phyloP scores from a whole-genome alignment of 2,888 invertebrate genomes.

The Plagodis pulveraria region DNA sequence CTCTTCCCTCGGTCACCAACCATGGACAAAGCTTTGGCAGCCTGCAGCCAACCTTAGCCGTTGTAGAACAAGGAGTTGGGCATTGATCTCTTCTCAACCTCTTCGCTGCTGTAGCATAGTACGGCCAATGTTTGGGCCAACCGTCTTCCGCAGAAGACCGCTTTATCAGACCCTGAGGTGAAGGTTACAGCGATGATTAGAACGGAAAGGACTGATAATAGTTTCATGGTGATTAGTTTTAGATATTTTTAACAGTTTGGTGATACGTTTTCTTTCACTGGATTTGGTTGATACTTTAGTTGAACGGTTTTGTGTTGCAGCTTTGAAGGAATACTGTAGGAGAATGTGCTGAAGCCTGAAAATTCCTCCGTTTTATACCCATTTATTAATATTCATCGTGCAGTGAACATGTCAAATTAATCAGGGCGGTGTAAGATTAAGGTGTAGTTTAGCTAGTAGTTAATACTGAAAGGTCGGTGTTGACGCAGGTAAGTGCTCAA shows the following conservation, averaged over 20 bases:
- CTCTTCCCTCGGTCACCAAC: background rate
- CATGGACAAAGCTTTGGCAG: conserved; percentile 1
- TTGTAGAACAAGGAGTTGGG: conserved; percentile 2
- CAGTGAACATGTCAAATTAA: conserved; percentile 5
- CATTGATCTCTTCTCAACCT: background rate
- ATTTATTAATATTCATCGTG: conserved; percentile 7
- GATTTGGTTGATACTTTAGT: background rate
- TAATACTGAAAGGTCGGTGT: background rate
- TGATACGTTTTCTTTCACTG: background rate
- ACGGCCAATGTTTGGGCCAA: conserved; percentile 4
- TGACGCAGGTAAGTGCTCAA: background rate
- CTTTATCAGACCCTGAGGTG: background rate
- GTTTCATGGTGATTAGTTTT: background rate
- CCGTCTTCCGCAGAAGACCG: conserved; percentile 1
- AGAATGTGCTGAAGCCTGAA: conserved; percentile 4
- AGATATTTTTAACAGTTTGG: background rate
- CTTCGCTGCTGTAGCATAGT: background rate
- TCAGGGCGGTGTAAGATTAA: background rate
- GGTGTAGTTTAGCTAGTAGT: background rate
- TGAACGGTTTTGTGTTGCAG: background rate
- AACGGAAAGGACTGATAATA: background rate
- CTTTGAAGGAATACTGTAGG: background rate
- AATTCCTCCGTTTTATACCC: conserved; percentile 1
- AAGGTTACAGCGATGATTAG: background rate
- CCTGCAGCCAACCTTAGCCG: conserved; percentile 5